phyloP scores from a whole-genome alignment of 2,888 invertebrate genomes.

The Perizoma affinitatum region DNA sequence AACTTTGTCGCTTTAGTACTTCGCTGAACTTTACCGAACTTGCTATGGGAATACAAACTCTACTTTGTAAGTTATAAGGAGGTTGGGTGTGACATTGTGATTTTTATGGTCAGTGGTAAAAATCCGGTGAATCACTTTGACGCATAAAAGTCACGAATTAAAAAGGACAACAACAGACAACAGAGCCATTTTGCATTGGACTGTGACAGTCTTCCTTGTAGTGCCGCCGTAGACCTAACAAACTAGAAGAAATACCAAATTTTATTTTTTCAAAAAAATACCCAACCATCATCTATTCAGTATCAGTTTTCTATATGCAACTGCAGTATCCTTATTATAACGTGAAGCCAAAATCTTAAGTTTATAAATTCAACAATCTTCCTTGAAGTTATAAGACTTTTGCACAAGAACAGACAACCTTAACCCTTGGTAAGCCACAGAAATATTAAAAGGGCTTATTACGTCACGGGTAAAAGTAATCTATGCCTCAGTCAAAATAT shows the following conservation, averaged over 20 bases:
- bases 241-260: constrained; percentile 45
- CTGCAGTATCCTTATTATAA: too few species aligned
- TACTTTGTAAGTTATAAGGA: constrained; percentile 20
- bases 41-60: constrained; percentile 19
- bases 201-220: constrained; percentile 78
- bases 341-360: too few species aligned
- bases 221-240: constrained; percentile 63
- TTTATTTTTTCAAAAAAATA: too few species aligned
- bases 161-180: constrained; percentile 81
- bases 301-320: too few species aligned
- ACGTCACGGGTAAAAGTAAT: too few species aligned
- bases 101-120: constrained; percentile 47
- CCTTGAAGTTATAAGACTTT: too few species aligned
- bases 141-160: constrained; percentile 82
- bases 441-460: too few species aligned
- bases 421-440: too few species aligned
- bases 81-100: constrained; percentile 23
- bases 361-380: too few species aligned
- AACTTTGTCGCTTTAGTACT: constrained; percentile 47
- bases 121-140: constrained; percentile 75
- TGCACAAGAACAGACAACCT: too few species aligned
- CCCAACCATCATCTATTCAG: too few species aligned
- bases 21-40: constrained; percentile 37
- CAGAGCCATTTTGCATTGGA: constrained; percentile 80
- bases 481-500: too few species aligned